Percentiles rank a stretch among this genome's conserved stretches.
Evolutionary conservation across 2,888 invertebrate genomes (phyloP).

Genomic region (Rhagonycha lutea): DNA sequence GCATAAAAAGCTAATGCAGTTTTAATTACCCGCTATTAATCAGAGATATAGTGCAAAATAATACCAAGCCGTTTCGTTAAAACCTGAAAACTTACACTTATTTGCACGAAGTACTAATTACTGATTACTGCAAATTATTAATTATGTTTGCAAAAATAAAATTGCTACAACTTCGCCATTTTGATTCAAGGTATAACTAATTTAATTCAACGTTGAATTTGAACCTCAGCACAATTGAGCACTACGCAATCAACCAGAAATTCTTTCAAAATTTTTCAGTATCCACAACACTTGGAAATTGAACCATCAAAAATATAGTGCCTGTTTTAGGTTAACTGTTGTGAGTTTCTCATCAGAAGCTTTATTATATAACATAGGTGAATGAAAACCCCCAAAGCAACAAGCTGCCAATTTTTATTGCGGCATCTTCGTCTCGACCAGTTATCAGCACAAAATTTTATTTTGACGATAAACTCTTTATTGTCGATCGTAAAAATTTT

Average conservation of each 20-base stretch:
- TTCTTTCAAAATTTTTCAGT: too few relatives aligned
- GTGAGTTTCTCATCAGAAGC: neutral
- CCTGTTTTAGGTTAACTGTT: neutral
- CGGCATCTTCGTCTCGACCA: neutral
- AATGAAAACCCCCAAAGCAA: neutral
- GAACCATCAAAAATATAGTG: too few relatives aligned
- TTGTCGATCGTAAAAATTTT: neutral
- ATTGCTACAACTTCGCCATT: neutral
- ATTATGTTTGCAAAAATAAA: neutral
- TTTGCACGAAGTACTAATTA: neutral
- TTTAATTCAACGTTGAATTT: too few relatives aligned
- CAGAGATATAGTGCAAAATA: neutral
- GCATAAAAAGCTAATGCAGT: constrained; percentile 2
- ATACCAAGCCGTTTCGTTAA: neutral
- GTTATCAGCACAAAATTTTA: neutral
- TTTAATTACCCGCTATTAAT: constrained; percentile 1
- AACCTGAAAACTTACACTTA: neutral
- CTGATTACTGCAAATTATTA: neutral
- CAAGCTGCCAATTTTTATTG: neutral
- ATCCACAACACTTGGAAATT: too few relatives aligned
- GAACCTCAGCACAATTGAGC: too few relatives aligned
- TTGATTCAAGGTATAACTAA: too few relatives aligned
- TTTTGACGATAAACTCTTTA: neutral
- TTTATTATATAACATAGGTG: neutral
- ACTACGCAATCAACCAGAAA: too few relatives aligned